Conservation (phyloP, 2,113 vertebrate species). For the Salminus brasiliensis region DNA sequence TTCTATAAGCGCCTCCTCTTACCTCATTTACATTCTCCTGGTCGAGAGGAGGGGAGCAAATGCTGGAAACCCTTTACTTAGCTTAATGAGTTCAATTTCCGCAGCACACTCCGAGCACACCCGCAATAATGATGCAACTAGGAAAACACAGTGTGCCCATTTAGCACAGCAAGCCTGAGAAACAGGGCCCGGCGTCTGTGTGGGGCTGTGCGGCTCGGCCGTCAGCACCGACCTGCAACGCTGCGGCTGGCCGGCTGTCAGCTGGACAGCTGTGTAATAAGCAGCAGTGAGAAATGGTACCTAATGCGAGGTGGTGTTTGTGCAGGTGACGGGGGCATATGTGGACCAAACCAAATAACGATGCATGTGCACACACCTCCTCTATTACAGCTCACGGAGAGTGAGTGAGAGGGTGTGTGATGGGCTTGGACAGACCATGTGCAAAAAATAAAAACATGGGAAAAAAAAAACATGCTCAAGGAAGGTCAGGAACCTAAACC, state of each 20-base stretch:
- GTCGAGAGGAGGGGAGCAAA: not conserved
- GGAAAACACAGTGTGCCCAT: not conserved
- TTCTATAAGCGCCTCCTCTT: not conserved
- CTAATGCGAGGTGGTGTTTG: no score
- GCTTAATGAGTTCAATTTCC: not conserved
- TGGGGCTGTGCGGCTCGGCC: not conserved
- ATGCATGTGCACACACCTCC: not conserved
- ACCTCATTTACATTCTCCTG: not conserved
- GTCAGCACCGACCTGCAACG: not conserved
- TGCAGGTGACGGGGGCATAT: not conserved
- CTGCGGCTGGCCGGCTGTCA: not conserved
- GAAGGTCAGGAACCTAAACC: not conserved
- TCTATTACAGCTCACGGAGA: not conserved
- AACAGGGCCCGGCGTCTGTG: not conserved
- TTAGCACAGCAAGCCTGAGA: not conserved
- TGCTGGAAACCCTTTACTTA: not conserved
- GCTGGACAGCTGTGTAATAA: not conserved
- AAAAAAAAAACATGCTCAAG: not conserved
- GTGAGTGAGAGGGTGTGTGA: not conserved
- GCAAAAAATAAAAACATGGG: not conserved
- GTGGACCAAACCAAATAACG: not conserved
- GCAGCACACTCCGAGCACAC: not conserved
- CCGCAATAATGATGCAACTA: not conserved
- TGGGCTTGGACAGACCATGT: not conserved
- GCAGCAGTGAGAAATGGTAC: not conserved